These are phyloP conservation scores for Pardalotus punctatus DNA, from an alignment of 2,113 vertebrate genomes.

Conservation along the genomic window DNA sequence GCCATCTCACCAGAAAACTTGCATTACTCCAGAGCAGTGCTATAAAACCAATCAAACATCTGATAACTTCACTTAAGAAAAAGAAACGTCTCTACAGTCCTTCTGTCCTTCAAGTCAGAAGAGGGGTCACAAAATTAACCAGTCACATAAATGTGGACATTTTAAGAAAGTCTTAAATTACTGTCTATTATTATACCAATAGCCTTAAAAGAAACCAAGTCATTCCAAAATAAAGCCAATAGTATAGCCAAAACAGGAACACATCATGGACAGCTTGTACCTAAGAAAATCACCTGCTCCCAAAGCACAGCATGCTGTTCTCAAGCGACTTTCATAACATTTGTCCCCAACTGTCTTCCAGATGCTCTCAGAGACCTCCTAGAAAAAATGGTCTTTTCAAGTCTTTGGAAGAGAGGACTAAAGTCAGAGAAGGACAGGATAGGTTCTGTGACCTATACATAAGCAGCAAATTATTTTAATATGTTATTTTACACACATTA, in stretches of 20 bases:
- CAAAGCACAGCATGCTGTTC: background rate
- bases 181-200: background rate
- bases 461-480: background rate
- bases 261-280: rapidly evolving
- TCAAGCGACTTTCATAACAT: background rate
- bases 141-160: background rate
- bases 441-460: background rate
- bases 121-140: background rate
- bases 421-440: background rate
- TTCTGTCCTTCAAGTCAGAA: background rate
- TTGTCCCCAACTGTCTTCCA: background rate
- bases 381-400: background rate
- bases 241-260: background rate
- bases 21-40: background rate
- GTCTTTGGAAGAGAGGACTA: background rate
- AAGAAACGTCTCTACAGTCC: background rate
- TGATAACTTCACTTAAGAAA: background rate
- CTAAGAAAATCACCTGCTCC: background rate
- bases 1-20: background rate
- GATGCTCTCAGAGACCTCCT: background rate
- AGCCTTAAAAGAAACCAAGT: background rate
- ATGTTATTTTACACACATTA: background rate
- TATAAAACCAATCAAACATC: background rate
- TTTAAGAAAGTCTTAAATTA: background rate
- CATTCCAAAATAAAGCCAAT: background rate